A percentile compares a stretch with the other conserved stretches of the same genome.
phyloP scores from a whole-genome alignment of 2,797 vertebrate genomes.

The Oryzias dopingdopingensis region DNA sequence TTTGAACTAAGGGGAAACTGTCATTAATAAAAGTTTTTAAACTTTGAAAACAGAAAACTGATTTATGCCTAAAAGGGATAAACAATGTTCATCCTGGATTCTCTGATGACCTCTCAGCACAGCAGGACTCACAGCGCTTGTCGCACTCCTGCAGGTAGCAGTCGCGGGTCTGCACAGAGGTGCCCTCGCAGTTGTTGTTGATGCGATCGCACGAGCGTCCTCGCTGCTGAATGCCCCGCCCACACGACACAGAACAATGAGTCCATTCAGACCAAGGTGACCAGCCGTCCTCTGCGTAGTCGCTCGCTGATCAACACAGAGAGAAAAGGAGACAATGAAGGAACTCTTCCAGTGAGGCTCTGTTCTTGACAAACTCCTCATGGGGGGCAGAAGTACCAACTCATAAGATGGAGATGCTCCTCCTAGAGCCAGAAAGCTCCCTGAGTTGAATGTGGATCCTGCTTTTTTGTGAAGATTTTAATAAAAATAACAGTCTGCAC shows the following conservation, averaged over 20 bases:
- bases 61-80: too few relatives aligned
- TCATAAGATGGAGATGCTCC: constrained; percentile 61
- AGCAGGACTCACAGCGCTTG: constrained; percentile 89
- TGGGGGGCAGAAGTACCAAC: constrained; percentile 65
- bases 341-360: constrained; percentile 67
- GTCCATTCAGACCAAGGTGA: constrained; percentile 99
- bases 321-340: constrained; percentile 65
- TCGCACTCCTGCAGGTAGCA: constrained; percentile 97
- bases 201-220: constrained; percentile 98
- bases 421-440: constrained; percentile 52
- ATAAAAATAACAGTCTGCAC: constrained; percentile 22
- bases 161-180: constrained; percentile 95
- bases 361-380: constrained; percentile 34
- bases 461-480: constrained; percentile 59
- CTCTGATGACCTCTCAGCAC: too few relatives aligned
- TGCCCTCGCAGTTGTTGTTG: constrained; percentile 96
- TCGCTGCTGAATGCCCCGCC: constrained; percentile 95
- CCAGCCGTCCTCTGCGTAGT: constrained; percentile 96
- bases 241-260: constrained; percentile 94
- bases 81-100: too few relatives aligned
- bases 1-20: too few relatives aligned
- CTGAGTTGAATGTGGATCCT: constrained; percentile 31
- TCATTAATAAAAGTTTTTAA: too few relatives aligned
- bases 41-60: too few relatives aligned
- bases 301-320: constrained; percentile 81